Percentiles rank a stretch among this genome's conserved stretches.
Conservation (phyloP, 2,888 invertebrate species). For the Nephrotoma guestfalica region DNA sequence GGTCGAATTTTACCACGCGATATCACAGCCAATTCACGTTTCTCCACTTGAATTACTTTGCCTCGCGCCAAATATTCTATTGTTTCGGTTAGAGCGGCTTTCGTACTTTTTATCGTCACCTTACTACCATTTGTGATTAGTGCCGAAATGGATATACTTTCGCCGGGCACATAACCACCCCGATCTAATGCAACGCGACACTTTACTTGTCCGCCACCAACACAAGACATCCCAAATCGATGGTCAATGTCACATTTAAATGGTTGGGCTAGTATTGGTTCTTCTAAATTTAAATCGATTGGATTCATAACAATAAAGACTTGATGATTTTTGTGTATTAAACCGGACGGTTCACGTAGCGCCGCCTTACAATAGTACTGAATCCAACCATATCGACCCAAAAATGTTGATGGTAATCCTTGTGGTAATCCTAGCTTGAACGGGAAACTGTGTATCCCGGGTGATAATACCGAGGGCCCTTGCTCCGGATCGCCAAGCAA, state of each 20-base stretch:
- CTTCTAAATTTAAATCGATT: constrained; percentile 81
- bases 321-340: constrained; percentile 90
- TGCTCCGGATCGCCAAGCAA: constrained; percentile 82
- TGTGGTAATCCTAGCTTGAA: constrained; percentile 82
- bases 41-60: constrained; percentile 75
- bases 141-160: constrained; percentile 77
- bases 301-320: constrained; percentile 97
- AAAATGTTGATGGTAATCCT: constrained; percentile 81
- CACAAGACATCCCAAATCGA: constrained; percentile 74
- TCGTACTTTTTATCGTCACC: constrained; percentile 70
- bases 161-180: constrained; percentile 90
- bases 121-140: constrained; percentile 72
- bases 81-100: constrained; percentile 76
- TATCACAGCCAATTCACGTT: constrained; percentile 66
- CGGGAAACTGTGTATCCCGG: constrained; percentile 89
- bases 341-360: constrained; percentile 64
- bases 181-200: constrained; percentile 78
- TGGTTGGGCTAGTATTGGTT: constrained; percentile 76
- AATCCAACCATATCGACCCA: constrained; percentile 90
- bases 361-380: constrained; percentile 90
- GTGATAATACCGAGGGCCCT: constrained; percentile 68
- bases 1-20: constrained; percentile 67
- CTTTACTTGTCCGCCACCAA: constrained; percentile 73
- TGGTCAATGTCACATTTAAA: constrained; percentile 86
- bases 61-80: constrained; percentile 79